phyloP scores from a whole-genome alignment of 2,888 invertebrate genomes.

The Crossocerus cetratus region DNA sequence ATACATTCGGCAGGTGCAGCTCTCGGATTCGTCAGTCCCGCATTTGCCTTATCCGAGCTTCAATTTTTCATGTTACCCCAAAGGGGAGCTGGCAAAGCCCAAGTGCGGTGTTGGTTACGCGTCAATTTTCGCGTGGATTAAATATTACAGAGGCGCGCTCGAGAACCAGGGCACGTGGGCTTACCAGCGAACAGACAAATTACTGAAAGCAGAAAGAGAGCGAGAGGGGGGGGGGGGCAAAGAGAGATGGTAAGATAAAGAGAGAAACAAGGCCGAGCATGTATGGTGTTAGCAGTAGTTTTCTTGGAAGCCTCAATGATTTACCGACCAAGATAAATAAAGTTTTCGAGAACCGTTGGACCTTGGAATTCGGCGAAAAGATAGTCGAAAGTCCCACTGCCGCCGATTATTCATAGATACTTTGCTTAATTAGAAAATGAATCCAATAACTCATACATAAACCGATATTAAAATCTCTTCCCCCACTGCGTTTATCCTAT shows the following conservation, averaged over 20 bases:
- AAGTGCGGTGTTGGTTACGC: conserved; percentile 40
- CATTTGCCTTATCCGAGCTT: conserved; percentile 35
- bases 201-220: conserved; percentile 40
- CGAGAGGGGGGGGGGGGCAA: too few species aligned
- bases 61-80: conserved; percentile 58
- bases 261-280: conserved; percentile 43
- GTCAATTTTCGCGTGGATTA: conserved; percentile 66
- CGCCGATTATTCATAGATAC: neutral
- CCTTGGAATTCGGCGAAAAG: conserved; percentile 34
- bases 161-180: conserved; percentile 11
- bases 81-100: neutral
- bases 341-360: conserved; percentile 27
- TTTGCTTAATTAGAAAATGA: neutral
- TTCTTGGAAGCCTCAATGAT: conserved; percentile 41
- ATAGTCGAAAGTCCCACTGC: conserved; percentile 24
- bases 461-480: neutral
- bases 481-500: neutral
- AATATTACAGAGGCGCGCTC: conserved; percentile 56
- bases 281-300: conserved; percentile 50
- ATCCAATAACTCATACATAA: neutral
- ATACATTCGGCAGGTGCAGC: neutral
- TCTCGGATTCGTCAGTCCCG: conserved; percentile 10
- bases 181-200: conserved; percentile 14
- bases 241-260: too few species aligned
- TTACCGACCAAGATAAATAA: conserved; percentile 51